Percentiles rank a stretch among this genome's conserved stretches.
These are phyloP conservation scores for Apteryx mantelli DNA, from an alignment of 2,113 vertebrate genomes.

Conservation along the genomic window DNA sequence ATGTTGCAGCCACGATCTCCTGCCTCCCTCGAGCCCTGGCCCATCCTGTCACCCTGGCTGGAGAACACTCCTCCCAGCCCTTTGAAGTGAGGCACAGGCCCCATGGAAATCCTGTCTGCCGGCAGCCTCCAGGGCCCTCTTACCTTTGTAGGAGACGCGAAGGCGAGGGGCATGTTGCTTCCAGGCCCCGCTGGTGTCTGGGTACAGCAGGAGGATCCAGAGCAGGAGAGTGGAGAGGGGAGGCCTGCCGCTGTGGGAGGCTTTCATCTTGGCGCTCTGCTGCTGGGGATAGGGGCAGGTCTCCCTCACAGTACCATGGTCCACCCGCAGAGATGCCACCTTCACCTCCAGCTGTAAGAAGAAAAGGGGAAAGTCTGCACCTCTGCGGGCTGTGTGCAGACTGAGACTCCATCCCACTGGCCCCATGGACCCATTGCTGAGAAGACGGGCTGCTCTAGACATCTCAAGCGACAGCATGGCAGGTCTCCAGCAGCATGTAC, in stretches of 20 bases:
- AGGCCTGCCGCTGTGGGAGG: background rate
- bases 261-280: background rate
- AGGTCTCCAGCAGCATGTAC: background rate
- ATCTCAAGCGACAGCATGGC: rapidly evolving
- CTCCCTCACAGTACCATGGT: background rate
- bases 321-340: rapidly evolving
- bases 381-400: rapidly evolving
- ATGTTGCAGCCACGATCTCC: rapidly evolving
- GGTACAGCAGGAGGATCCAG: constrained; percentile 25
- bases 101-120: rapidly evolving
- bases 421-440: background rate
- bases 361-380: background rate
- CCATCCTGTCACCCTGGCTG: background rate
- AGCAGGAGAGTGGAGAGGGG: background rate
- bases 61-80: no score
- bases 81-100: background rate
- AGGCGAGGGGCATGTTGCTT: constrained; percentile 63
- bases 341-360: background rate
- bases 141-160: constrained; percentile 74
- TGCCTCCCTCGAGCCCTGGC: background rate
- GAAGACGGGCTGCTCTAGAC: background rate
- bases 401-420: rapidly evolving
- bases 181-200: background rate
- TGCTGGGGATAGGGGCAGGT: background rate
- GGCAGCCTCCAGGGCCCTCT: background rate